These are phyloP conservation scores for Ifrita kowaldi DNA, from an alignment of 2,113 vertebrate genomes.

Conservation along the genomic window DNA sequence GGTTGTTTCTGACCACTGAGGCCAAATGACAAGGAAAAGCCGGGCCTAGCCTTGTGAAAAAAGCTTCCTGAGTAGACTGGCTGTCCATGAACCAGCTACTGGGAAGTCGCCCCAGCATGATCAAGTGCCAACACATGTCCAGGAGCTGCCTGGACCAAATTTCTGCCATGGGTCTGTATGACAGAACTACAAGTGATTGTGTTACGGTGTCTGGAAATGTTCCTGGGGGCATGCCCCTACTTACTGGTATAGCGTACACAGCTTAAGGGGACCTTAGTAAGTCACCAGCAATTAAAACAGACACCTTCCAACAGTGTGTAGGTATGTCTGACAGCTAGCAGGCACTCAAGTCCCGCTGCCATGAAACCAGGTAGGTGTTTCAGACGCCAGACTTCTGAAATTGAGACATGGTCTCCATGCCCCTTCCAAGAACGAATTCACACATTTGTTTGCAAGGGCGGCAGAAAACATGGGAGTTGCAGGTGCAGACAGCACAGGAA, in stretches of 20 bases:
- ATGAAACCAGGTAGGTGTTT: neutral
- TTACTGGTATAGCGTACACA: neutral
- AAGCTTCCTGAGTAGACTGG: neutral
- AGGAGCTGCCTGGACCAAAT: neutral
- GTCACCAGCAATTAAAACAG: neutral
- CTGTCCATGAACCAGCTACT: neutral
- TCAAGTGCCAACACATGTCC: neutral
- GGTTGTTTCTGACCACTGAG: neutral
- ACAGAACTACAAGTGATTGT: neutral
- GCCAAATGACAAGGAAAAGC: neutral
- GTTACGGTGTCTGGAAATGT: neutral
- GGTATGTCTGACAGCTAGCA: neutral
- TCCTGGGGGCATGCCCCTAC: neutral
- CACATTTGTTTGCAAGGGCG: neutral
- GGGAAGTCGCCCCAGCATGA: neutral
- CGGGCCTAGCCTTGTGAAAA: accelerated
- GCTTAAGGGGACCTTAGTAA: neutral
- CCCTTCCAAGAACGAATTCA: neutral
- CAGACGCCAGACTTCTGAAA: neutral
- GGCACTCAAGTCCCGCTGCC: neutral
- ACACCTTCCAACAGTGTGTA: neutral
- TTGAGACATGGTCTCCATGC: neutral
- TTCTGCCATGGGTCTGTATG: neutral
- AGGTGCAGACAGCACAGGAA: neutral
- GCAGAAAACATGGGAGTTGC: neutral